Evolutionary conservation across 2,888 invertebrate genomes (phyloP), one percentile per base, ranked within the genome.

Genomic region (Sphaerophoria taeniata): DNA sequence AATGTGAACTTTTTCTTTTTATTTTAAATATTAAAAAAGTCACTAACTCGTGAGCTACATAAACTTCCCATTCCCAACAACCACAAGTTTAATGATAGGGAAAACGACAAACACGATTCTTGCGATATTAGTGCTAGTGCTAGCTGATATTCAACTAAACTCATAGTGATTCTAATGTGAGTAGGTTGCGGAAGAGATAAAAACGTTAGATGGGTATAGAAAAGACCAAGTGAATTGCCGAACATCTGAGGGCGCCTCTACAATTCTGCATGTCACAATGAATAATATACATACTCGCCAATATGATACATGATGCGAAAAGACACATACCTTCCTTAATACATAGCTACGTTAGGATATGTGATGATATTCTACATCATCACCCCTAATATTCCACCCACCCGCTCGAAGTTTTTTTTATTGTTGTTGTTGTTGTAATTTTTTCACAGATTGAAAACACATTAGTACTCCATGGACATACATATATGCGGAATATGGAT

Each of bases 371-470:
- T 76, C 71, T 76, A 60, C 73, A 78, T 78, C 82, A 60, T 73
- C 78, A 78, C 69, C 82, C 77, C 43, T 78, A 61, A 65, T 56
- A 53, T 47, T 71, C 24, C 82, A 63, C 69, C 60, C 76, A 81
- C 73, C 78, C 73, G 73, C 74, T 65, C 43, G 58, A 24, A 24
- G 39, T 39, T 39, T 39, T 43, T 43, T 43, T 43, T 43, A 39
- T 4, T 47, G 24, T 47, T 24, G 24, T 24, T 24, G 24, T 61
- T 51, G 12, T 43, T 12, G 16, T 12, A 61, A 63, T 70, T 76
- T 84, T 79, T 67, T 39, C 61, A 75, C 60, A 84, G 79, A 80
- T 84, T 80, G 84, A 80, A 84, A 84, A 84, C 84, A 80, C 84
- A 84, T 84, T 84, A 84, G 84, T 84, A 80, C 79, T 84, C 55